Evolutionary conservation across 1,140 invertebrate species (phyloP), one percentile per base, ranked within the genome.

Genomic region (Phthorimaea operculella): DNA sequence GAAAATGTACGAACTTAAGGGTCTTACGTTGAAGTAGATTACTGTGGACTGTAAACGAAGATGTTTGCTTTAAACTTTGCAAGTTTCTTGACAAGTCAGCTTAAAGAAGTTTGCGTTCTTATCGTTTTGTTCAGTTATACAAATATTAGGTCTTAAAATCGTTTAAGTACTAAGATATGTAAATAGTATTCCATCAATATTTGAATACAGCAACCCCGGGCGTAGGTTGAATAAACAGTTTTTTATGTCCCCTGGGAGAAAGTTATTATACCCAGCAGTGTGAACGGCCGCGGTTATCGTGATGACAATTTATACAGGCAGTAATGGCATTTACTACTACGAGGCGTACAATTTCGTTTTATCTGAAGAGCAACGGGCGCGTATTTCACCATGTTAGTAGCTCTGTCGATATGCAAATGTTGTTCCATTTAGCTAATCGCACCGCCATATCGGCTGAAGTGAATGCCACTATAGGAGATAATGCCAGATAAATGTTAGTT

Each of bases 381-480:
- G n/a, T 39, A 12, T 39, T 39, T 39, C 36, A n/a, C n/a, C 10
- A 39, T 47, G 44, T 15, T 16, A 47, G 44, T 47, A 15, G 3
- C 4, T 14, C 2, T 17, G 44, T 47, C 44, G 44, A 72, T 74
- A 79, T 76, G 74, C 63, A 70, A 79, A 79, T 77, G 56, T 57
- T 63, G 70, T 59, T 63, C 74, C 63, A 75, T 58, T 74, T 74
- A 60, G 60, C 56, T 71, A 71, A 73, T 75, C 67, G 63, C 56
- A 69, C 70, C 70, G 67, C 59, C 66, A 70, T 69, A 65, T 58
- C 50, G 21, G 58, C 59, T 64, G 58, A 55, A 62, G 58, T 44
- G 51, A 62, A 54, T 65, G 65, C 55, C 52, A 54, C 54, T 63
- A 61, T 55, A 61, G 58, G 54, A 55, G 70, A 76, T 70, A 74